phyloP scores from a whole-genome alignment of 2,113 vertebrate species.

The Cyprinodon tularosa region DNA sequence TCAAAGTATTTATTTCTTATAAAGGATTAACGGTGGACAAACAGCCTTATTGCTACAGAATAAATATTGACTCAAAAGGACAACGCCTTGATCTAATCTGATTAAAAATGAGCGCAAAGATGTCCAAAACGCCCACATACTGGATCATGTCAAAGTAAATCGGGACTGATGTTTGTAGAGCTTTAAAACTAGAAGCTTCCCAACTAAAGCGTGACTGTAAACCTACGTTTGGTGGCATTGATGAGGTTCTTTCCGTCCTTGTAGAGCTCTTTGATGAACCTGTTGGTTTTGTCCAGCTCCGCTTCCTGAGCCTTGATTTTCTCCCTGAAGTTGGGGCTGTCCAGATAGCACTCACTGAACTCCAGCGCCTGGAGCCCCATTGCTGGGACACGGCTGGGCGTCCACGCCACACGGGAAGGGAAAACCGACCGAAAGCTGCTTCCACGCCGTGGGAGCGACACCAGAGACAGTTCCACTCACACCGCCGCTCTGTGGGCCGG shows the following conservation, averaged over 20 bases:
- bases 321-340: slow-evolving; percentile 93
- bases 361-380: slow-evolving; percentile 97
- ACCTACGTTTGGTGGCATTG: slow-evolving; percentile 94
- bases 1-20: too few relatives aligned
- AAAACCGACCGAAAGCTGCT: slow-evolving; percentile 15
- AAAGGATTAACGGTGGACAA: neutral
- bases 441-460: neutral
- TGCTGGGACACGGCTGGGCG: slow-evolving; percentile 36
- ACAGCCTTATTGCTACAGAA: neutral
- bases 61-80: neutral
- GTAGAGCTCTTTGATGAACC: slow-evolving; percentile 97
- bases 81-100: neutral
- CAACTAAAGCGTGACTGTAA: neutral
- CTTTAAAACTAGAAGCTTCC: neutral
- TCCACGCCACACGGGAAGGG: neutral
- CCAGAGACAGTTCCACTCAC: neutral
- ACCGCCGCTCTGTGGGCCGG: neutral
- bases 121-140: neutral
- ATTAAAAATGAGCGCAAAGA: neutral
- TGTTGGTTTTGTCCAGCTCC: slow-evolving; percentile 95
- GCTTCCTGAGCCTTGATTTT: slow-evolving; percentile 91
- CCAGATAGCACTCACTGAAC: slow-evolving; percentile 97
- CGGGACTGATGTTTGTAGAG: too few relatives aligned
- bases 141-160: neutral
- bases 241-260: slow-evolving; percentile 98